A percentile compares a stretch with the other conserved stretches of the same genome.
Conservation (phyloP, 2,888 invertebrate species). For the Galeruca laticollis region DNA sequence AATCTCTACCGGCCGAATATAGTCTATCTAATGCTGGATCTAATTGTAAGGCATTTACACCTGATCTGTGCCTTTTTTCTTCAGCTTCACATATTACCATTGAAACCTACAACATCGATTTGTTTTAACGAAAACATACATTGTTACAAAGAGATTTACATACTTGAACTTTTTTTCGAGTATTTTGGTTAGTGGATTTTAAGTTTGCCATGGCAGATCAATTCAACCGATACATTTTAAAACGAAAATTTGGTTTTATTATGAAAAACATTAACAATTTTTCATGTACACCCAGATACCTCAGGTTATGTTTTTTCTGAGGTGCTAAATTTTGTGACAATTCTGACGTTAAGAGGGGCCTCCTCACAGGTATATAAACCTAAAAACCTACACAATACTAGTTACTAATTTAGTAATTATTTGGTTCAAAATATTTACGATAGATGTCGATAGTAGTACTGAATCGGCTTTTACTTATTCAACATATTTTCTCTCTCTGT, state of each 20-base stretch:
- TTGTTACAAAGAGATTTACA: conserved; percentile 26
- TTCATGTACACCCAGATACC: conserved; percentile 23
- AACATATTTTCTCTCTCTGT: too few relatives aligned
- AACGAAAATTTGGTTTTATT: conserved; percentile 17
- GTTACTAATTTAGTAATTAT: too few relatives aligned
- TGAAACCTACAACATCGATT: conserved; percentile 79
- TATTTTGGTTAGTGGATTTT: conserved; percentile 63
- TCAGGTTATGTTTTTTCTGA: conserved; percentile 30
- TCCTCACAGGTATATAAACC: too few relatives aligned
- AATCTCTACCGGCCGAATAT: conserved; percentile 97
- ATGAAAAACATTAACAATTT: conserved; percentile 5
- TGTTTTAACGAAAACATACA: conserved; percentile 23
- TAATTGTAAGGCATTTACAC: conserved; percentile 94
- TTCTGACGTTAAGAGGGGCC: neutral
- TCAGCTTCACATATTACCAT: conserved; percentile 98
- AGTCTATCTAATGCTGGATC: conserved; percentile 89
- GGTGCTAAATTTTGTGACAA: conserved; percentile 14
- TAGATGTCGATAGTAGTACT: too few relatives aligned
- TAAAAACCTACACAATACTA: too few relatives aligned
- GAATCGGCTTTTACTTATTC: too few relatives aligned
- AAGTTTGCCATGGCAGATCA: conserved; percentile 60
- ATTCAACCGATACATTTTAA: conserved; percentile 23
- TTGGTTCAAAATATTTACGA: too few relatives aligned
- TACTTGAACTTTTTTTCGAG: conserved; percentile 66
- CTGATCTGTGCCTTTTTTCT: conserved; percentile 93